These are phyloP conservation scores for Sericinus montela DNA, from an alignment of 2,888 invertebrate genomes.

Conservation along the genomic window DNA sequence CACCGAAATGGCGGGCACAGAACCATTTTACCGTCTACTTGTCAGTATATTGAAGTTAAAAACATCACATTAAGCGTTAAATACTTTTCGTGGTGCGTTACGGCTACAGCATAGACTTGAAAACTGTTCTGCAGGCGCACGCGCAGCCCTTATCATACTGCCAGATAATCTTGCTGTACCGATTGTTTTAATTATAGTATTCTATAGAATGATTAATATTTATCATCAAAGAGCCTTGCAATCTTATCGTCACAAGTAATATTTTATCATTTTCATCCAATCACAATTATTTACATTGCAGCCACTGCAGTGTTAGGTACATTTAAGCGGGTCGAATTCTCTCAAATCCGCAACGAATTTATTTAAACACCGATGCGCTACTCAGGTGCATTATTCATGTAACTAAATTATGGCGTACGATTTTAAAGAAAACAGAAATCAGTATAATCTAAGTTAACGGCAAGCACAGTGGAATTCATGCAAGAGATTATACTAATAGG, in stretches of 20 bases:
- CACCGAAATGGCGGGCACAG: conserved; percentile 69
- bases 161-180: conserved; percentile 68
- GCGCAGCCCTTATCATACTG: conserved; percentile 57
- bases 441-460: conserved; percentile 5
- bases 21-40: conserved; percentile 45
- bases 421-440: not conserved
- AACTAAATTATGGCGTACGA: not conserved
- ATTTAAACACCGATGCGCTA: not conserved
- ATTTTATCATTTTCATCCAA: conserved; percentile 56
- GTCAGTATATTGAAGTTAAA: not conserved
- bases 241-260: conserved; percentile 67
- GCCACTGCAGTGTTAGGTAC: conserved; percentile 18
- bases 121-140: conserved; percentile 53
- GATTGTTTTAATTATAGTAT: conserved; percentile 77
- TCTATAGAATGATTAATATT: conserved; percentile 61
- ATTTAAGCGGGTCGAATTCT: conserved; percentile 22
- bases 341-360: conserved; percentile 11
- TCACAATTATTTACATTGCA: conserved; percentile 34
- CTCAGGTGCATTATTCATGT: not conserved
- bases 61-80: conserved; percentile 6
- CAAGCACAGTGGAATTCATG: conserved; percentile 12
- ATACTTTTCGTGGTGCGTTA: conserved; percentile 41
- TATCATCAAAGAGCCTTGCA: conserved; percentile 67
- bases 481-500: conserved; percentile 14
- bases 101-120: conserved; percentile 60